A percentile compares a stretch with the other conserved stretches of the same genome.
These are phyloP conservation scores for Cinara cedri DNA, from an alignment of 2,888 invertebrate species.

Conservation along the genomic window DNA sequence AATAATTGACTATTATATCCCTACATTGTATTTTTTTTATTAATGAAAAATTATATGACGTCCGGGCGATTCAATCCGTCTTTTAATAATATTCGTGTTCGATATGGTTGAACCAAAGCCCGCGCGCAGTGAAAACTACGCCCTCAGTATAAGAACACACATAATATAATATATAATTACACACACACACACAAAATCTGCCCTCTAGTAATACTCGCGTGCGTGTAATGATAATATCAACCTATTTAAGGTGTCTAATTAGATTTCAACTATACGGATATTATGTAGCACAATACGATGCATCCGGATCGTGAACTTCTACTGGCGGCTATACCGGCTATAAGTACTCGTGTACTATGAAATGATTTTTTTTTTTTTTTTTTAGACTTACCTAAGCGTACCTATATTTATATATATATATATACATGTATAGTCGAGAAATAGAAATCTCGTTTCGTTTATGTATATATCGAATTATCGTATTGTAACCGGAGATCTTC, in stretches of 20 bases:
- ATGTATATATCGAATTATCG: not conserved
- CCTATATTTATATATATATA: too few species aligned
- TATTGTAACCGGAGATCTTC: not conserved
- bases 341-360: too few species aligned
- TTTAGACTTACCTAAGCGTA: too few species aligned
- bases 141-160: not conserved
- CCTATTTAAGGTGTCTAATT: constrained; percentile 27
- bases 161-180: not conserved
- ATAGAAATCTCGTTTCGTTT: not conserved
- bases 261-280: constrained; percentile 1
- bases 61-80: too few species aligned
- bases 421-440: not conserved
- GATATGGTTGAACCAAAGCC: not conserved
- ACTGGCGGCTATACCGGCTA: not conserved
- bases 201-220: not conserved
- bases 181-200: not conserved
- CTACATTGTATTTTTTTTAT: too few species aligned
- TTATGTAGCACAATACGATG: constrained; percentile 16
- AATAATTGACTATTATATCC: too few species aligned
- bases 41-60: too few species aligned
- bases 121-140: not conserved
- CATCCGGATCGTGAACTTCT: constrained; percentile 12
- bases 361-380: too few species aligned
- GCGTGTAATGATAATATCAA: not conserved
- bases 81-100: not conserved